These are phyloP conservation scores for Volucella inflata DNA, from an alignment of 2,888 invertebrate genomes.

Conservation along the genomic window DNA sequence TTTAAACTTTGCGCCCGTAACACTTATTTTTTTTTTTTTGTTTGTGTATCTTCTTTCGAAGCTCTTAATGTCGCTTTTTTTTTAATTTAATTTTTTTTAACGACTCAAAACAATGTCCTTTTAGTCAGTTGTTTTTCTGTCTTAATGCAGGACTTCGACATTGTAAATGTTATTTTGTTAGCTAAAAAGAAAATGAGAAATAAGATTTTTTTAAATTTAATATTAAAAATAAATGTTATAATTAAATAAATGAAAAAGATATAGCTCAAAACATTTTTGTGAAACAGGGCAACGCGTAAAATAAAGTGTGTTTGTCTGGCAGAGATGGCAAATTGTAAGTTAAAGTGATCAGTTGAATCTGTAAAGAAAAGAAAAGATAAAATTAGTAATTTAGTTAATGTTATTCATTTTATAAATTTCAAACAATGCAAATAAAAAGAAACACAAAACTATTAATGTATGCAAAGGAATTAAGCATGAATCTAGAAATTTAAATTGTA, in stretches of 20 bases:
- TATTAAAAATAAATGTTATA: not conserved
- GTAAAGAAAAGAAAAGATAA: conserved; percentile 47
- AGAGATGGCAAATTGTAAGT: not conserved
- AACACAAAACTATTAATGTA: too few species aligned
- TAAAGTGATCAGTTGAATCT: conserved; percentile 28
- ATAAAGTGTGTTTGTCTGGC: conserved; percentile 36
- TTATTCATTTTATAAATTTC: not conserved
- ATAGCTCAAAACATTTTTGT: not conserved
- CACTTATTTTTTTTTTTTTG: conserved; percentile 46
- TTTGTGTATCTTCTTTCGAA: conserved; percentile 33
- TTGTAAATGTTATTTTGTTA: conserved; percentile 81
- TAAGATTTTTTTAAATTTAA: not conserved
- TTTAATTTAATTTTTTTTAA: conserved; percentile 19
- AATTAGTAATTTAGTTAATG: conserved; percentile 17
- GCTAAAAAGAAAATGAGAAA: conserved; percentile 76
- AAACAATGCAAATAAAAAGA: too few species aligned
- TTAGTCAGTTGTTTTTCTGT: conserved; percentile 64
- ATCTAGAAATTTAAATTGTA: too few species aligned
- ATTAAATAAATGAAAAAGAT: not conserved
- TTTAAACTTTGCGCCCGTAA: conserved; percentile 52
- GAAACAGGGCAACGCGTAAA: not conserved
- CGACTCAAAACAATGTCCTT: conserved; percentile 65
- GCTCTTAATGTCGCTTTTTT: conserved; percentile 44
- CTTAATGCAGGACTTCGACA: conserved; percentile 81
- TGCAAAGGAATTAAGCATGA: too few species aligned